Conservation (phyloP, 2,797 vertebrate species). For the Mastacembelus armatus region DNA sequence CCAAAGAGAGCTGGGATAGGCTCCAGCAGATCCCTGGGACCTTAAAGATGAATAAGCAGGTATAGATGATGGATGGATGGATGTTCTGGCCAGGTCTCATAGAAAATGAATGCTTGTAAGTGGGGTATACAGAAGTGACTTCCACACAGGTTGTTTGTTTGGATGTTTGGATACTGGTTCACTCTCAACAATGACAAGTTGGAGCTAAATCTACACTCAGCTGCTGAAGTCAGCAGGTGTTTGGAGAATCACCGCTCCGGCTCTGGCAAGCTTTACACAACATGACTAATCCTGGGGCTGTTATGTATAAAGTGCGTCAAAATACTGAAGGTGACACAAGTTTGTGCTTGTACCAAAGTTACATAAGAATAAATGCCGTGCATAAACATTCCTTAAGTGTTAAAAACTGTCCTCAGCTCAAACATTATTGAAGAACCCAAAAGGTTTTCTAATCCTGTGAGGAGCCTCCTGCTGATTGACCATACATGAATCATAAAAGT, state of each 20-base stretch:
- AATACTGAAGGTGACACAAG: constrained; percentile 14
- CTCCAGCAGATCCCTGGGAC: too few relatives aligned
- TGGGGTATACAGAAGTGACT: too few relatives aligned
- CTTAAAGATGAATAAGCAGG: too few relatives aligned
- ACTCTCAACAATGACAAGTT: background rate
- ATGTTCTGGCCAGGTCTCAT: too few relatives aligned
- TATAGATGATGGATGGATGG: too few relatives aligned
- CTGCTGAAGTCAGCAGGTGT: constrained; percentile 17
- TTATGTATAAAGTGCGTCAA: constrained; percentile 24
- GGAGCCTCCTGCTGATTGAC: too few relatives aligned
- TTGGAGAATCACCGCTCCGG: constrained; percentile 4
- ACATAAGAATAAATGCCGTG: background rate
- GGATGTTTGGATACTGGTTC: too few relatives aligned
- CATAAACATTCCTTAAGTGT: background rate
- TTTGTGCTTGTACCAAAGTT: background rate
- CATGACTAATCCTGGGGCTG: constrained; percentile 39
- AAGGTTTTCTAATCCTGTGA: background rate
- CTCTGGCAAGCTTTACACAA: constrained; percentile 13
- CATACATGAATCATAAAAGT: too few relatives aligned
- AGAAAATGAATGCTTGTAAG: background rate
- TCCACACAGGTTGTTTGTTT: too few relatives aligned
- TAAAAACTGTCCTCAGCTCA: background rate
- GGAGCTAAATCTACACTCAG: background rate
- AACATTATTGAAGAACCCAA: background rate
- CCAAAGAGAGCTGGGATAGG: too few relatives aligned